Evolutionary conservation across 2,888 invertebrate genomes (phyloP).

Genomic region (Eupsilia transversa): DNA sequence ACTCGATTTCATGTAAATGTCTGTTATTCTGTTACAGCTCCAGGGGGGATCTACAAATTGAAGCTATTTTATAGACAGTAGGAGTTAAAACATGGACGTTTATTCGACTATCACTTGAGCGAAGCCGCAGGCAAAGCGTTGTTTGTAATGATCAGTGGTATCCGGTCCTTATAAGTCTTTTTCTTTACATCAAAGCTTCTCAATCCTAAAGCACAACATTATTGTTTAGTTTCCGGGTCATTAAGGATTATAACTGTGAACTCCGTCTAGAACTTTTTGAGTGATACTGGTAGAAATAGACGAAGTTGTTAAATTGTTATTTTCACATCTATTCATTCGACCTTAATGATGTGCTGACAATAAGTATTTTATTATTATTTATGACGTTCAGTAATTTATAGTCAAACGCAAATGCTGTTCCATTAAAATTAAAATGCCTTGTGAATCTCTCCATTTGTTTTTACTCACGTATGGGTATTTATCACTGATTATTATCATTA

Average conservation of each 20-base stretch:
- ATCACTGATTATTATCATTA: slow-evolving; percentile 65
- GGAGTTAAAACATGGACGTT: slow-evolving; percentile 33
- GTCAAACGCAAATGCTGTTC: neutral
- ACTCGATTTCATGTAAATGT: slow-evolving; percentile 31
- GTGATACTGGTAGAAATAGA: slow-evolving; percentile 15
- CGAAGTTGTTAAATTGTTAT: slow-evolving; percentile 42
- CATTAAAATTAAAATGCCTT: slow-evolving; percentile 45
- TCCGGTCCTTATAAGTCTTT: slow-evolving; percentile 52
- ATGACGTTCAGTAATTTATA: slow-evolving; percentile 18
- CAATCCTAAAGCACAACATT: slow-evolving; percentile 48
- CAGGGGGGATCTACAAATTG: slow-evolving; percentile 32
- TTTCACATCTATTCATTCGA: slow-evolving; percentile 55
- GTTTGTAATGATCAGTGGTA: slow-evolving; percentile 57
- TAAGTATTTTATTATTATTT: slow-evolving; percentile 45
- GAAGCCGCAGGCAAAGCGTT: slow-evolving; percentile 39
- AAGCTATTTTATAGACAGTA: slow-evolving; percentile 31
- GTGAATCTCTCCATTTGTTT: slow-evolving; percentile 43
- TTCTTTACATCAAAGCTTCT: slow-evolving; percentile 48
- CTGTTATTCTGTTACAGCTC: slow-evolving; percentile 17
- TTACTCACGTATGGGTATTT: slow-evolving; percentile 52
- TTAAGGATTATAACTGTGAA: slow-evolving; percentile 60
- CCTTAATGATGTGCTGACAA: slow-evolving; percentile 50
- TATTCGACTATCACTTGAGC: slow-evolving; percentile 45
- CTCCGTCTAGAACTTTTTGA: slow-evolving; percentile 39
- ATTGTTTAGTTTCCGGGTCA: slow-evolving; percentile 60